Evolutionary conservation across 2,113 vertebrate genomes (phyloP), one percentile per base, ranked within the genome.

Genomic region (Fregetta grallaria): DNA sequence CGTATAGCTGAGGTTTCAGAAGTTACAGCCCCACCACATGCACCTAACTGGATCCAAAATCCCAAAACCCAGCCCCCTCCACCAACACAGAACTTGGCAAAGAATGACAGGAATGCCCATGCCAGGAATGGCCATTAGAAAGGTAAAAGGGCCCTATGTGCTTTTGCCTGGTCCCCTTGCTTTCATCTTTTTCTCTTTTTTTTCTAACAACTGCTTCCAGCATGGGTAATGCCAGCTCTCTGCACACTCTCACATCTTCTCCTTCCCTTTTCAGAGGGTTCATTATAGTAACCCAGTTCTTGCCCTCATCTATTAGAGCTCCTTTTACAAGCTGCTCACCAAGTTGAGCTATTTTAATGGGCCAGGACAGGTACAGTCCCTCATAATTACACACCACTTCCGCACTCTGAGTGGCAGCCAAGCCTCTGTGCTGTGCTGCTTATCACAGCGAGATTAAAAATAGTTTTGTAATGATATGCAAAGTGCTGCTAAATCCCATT

Each of bases 381-480:
- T 81, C 49, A 29, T 70, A 79, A 91, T 79, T 86, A 66, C n/a
- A 45, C 8, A n/a, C 34, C 42, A 52, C 42, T 94, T 95, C 82
- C 75, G 72, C 9, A 44, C 15, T 55, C 65, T 67, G 52, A 78
- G 32, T 15, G 40, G 58, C 11, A 86, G 66, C 91, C 88, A 94
- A 91, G 53, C 22, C 80, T 84, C 61, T 84, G 63, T 75, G 20
- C 40, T 45, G 34, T 76, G 53, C 25, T 73, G 36, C 52, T 95
- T 93, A 88, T 96, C 94, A 58, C 34, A 53, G 49, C 0, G 0
- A 89, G 74, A 94, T 94, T 91, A 91, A 95, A 92, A 94, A 85
- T 78, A 91, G 73, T 72, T 95, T 95, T 90, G 94, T 58, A 87
- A 85, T 16, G n/a, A 49, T 65, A 96, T 25, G 40, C 56, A 70